A percentile compares a stretch with the other conserved stretches of the same genome.
Evolutionary conservation across 2,888 invertebrate species (phyloP).

Genomic region (Zygaena filipendulae): DNA sequence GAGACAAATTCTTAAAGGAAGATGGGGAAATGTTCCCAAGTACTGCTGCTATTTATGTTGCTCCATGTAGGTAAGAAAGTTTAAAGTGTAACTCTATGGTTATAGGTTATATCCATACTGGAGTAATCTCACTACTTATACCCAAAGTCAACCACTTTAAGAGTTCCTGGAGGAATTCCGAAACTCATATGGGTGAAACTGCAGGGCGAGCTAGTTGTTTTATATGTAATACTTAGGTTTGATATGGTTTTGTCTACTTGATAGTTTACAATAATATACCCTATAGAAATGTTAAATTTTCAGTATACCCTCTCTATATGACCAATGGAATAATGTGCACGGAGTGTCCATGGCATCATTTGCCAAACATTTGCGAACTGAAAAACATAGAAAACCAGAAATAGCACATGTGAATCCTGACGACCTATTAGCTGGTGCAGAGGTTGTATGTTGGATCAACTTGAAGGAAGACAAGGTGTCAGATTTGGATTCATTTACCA

Average conservation of each 20-base stretch:
- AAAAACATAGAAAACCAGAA: slow-evolving; percentile 75
- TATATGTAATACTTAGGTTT: no score
- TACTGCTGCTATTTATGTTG: slow-evolving; percentile 66
- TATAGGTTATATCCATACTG: no score
- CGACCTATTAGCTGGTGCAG: slow-evolving; percentile 73
- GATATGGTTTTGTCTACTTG: no score
- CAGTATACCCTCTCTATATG: slow-evolving; percentile 72
- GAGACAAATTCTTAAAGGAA: slow-evolving; percentile 82
- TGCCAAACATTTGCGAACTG: slow-evolving; percentile 69
- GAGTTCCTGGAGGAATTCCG: no score
- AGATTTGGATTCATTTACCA: slow-evolving; percentile 70
- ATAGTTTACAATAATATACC: no score
- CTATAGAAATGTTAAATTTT: no score
- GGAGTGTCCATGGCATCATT: slow-evolving; percentile 82
- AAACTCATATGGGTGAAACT: no score
- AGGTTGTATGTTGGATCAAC: slow-evolving; percentile 75
- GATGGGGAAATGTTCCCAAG: slow-evolving; percentile 82
- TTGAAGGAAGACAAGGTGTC: slow-evolving; percentile 68
- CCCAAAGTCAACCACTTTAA: no score
- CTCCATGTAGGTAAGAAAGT: slow-evolving; percentile 75
- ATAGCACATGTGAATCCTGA: slow-evolving; percentile 64
- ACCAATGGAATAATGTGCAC: slow-evolving; percentile 82
- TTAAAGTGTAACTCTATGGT: no score
- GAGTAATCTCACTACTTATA: no score
- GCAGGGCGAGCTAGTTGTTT: no score